Evolutionary conservation across 1,140 invertebrate species (phyloP).

Genomic region (Agraylea sexmaculata): DNA sequence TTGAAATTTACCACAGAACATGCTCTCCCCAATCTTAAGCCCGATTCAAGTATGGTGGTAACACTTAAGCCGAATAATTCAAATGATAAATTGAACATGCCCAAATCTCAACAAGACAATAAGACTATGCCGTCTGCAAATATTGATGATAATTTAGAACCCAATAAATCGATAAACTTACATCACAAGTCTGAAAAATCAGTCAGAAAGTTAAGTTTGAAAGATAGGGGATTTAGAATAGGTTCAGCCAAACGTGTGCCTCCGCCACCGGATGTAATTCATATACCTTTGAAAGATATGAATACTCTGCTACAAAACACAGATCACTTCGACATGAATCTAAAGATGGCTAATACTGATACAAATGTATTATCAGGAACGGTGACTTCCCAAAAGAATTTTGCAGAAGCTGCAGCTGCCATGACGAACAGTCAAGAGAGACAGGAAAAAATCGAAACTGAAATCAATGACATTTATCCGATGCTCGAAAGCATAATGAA

Average conservation of each 20-base stretch:
- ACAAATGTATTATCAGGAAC: not conserved
- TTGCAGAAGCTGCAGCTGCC: not conserved
- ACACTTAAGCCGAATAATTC: constrained; percentile 9
- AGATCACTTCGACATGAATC: not conserved
- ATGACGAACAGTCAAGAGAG: not conserved
- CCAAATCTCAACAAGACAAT: not conserved
- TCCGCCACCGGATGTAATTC: constrained; percentile 16
- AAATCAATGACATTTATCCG: constrained; percentile 16
- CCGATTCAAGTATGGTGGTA: constrained; percentile 10
- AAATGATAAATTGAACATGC: no score
- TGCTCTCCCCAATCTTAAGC: constrained; percentile 15
- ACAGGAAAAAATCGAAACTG: constrained; percentile 13
- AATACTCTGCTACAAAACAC: not conserved
- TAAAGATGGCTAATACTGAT: not conserved
- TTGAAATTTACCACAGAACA: constrained; percentile 16
- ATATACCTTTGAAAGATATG: constrained; percentile 16
- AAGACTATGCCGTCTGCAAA: not conserved
- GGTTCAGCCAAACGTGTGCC: constrained; percentile 15
- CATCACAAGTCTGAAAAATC: constrained; percentile 6
- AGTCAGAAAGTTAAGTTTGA: constrained; percentile 5
- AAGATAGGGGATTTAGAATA: constrained; percentile 14
- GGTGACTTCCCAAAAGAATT: constrained; percentile 2
- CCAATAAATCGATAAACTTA: not conserved
- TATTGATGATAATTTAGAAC: not conserved
- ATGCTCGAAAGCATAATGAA: constrained; percentile 13